Base-by-base conservation (phyloP, 1,140 invertebrate genomes). In the Lucilia cuprina region DNA sequence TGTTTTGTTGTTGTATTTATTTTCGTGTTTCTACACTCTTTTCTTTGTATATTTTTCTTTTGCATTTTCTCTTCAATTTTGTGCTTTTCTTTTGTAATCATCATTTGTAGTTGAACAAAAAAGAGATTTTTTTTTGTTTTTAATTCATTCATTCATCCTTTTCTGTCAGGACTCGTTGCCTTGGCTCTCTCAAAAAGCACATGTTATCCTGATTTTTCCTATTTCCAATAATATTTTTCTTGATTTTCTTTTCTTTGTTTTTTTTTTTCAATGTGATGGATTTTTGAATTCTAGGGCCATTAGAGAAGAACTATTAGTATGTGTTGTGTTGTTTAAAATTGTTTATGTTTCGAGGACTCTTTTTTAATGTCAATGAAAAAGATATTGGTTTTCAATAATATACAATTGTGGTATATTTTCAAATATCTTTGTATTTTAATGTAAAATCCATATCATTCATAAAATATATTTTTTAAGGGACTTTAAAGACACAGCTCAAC, bases 131-230 rank as follows among this genome's bases (percentile, higher is more conserved):
- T 55, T 55, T 5, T 2, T n/a, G n/a, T n/a, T 55, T 70, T 25
- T 70, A 4, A 70, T 70, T 25, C 7, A 21, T 70, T 70, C 65
- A 19, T 25, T n/a, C 65, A 21, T 70, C 25, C 25, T 70, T 70
- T 70, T 21, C 19, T 19, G 10, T 70, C 21, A 70, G 55, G 14
- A 14, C 14, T 70, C n/a, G n/a, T 70, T 70, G 8, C n/a, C 25
- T 2, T 70, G 0, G 21, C n/a, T 21, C 55, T 19, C n/a, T 70
- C 65, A 21, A 25, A 70, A 70, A 70, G 65, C 65, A 70, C 65
- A 70, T 70, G 65, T 70, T 70, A 70, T 70, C 65, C 65, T 70
- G 25, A 30, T 70, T n/a, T 70, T 70, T 70, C 65, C 65, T 70
- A 19, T 70, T 70, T 70, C 65, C 65, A 4, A 60, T 60, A 21